Percentiles rank a stretch among this genome's conserved stretches.
These are phyloP conservation scores for Trissolcus japonicus DNA, from an alignment of 2,888 invertebrate genomes.

Conservation along the genomic window DNA sequence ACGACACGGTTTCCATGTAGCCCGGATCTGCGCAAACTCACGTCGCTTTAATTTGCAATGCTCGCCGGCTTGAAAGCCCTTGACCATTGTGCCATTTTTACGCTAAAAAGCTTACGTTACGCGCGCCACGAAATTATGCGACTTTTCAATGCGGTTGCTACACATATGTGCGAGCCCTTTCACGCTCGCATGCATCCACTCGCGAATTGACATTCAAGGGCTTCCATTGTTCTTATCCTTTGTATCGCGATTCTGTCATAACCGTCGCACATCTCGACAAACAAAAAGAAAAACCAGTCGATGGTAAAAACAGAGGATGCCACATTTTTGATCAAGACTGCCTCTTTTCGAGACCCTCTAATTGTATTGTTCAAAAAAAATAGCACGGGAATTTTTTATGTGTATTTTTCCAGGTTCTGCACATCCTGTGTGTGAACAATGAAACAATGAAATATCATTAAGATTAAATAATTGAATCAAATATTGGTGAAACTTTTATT, in stretches of 20 bases:
- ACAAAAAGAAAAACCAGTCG: slow-evolving; percentile 2
- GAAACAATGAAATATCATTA: no score
- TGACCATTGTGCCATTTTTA: slow-evolving; percentile 56
- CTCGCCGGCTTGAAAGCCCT: slow-evolving; percentile 50
- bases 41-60: slow-evolving; percentile 61
- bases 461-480: no score
- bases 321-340: no score
- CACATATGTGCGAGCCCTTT: slow-evolving; percentile 16
- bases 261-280: not conserved
- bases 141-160: slow-evolving; percentile 11
- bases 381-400: no score
- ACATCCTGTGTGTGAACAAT: no score
- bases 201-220: slow-evolving; percentile 17
- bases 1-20: slow-evolving; percentile 60
- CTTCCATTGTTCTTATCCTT: slow-evolving; percentile 6
- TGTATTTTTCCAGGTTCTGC: no score
- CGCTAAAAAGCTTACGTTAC: slow-evolving; percentile 40
- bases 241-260: slow-evolving; percentile 15
- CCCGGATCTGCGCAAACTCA: slow-evolving; percentile 60
- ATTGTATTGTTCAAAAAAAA: no score
- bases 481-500: no score
- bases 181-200: slow-evolving; percentile 8
- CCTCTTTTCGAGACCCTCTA: no score
- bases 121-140: slow-evolving; percentile 26
- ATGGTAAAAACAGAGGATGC: no score